A percentile compares a stretch with the other conserved stretches of the same genome.
Conservation (phyloP, 2,888 invertebrate species). For the Drosophila borborema region DNA sequence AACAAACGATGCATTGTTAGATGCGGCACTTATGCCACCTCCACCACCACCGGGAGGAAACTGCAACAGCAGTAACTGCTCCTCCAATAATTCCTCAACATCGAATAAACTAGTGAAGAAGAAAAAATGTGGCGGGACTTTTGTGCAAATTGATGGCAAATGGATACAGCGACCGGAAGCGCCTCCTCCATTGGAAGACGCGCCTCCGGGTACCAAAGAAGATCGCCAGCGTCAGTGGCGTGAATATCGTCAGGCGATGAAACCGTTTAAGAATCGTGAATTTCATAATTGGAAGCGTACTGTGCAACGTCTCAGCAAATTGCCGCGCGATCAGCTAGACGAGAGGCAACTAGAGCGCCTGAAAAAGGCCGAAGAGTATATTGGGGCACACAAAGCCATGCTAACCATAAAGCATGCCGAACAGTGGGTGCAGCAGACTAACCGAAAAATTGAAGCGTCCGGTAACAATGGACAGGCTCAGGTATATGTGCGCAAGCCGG, state of each 20-base stretch:
- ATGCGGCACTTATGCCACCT: conserved; percentile 56
- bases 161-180: conserved; percentile 72
- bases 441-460: conserved; percentile 7
- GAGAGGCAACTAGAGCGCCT: conserved; percentile 70
- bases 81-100: conserved; percentile 2
- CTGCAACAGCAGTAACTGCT: background rate
- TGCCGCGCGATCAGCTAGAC: conserved; percentile 64
- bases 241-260: conserved; percentile 80
- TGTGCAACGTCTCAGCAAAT: conserved; percentile 77
- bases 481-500: conserved; percentile 57
- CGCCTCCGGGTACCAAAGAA: conserved; percentile 69
- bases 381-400: conserved; percentile 73
- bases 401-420: conserved; percentile 72
- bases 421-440: conserved; percentile 71
- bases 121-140: conserved; percentile 60
- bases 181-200: conserved; percentile 62
- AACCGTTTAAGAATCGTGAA: conserved; percentile 81
- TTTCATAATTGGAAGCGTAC: conserved; percentile 78
- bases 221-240: conserved; percentile 76
- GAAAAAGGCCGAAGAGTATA: conserved; percentile 70
- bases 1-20: conserved; percentile 25
- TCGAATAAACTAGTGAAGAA: conserved; percentile 36
- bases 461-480: conserved; percentile 38
- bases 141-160: conserved; percentile 63
- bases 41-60: conserved; percentile 48